Evolutionary conservation across 1,140 invertebrate genomes (phyloP).

Genomic region (Achatina immaculata): DNA sequence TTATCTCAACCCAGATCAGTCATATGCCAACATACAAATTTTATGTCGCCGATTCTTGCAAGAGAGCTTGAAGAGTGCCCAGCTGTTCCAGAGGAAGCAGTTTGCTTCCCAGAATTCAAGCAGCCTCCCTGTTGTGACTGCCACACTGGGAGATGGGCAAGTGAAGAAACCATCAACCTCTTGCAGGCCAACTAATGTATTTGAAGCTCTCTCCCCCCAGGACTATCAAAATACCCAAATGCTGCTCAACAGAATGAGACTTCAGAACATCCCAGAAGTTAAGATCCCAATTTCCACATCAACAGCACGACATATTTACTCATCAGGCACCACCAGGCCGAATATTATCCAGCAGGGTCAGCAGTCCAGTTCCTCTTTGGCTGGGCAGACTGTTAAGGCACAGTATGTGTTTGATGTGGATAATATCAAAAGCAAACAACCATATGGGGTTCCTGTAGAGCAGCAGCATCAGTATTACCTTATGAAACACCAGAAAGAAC

Average conservation of each 20-base stretch:
- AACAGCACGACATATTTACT: neutral
- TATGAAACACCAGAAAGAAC: constrained; percentile 11
- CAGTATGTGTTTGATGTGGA: constrained; percentile 24
- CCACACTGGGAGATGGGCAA: neutral
- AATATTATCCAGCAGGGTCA: neutral
- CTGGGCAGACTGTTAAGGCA: neutral
- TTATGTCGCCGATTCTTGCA: constrained; percentile 53
- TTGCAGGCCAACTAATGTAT: neutral
- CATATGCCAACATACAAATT: constrained; percentile 44
- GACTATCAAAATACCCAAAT: constrained; percentile 9
- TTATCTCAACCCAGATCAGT: constrained; percentile 54
- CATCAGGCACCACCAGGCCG: neutral
- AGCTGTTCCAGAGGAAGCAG: constrained; percentile 17
- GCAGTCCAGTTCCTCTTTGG: neutral
- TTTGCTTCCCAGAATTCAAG: neutral
- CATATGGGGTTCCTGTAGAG: constrained; percentile 15
- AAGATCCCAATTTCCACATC: neutral
- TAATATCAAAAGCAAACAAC: constrained; percentile 6
- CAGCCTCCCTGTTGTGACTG: too few species aligned
- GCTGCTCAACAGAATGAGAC: constrained; percentile 17
- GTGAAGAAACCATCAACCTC: neutral
- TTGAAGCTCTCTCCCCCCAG: constrained; percentile 21
- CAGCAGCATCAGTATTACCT: constrained; percentile 26
- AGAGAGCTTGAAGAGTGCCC: constrained; percentile 38
- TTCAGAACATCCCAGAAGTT: neutral